Base-by-base conservation (phyloP, 1,140 invertebrate species). In the Mycetomoellerius zeteki region DNA sequence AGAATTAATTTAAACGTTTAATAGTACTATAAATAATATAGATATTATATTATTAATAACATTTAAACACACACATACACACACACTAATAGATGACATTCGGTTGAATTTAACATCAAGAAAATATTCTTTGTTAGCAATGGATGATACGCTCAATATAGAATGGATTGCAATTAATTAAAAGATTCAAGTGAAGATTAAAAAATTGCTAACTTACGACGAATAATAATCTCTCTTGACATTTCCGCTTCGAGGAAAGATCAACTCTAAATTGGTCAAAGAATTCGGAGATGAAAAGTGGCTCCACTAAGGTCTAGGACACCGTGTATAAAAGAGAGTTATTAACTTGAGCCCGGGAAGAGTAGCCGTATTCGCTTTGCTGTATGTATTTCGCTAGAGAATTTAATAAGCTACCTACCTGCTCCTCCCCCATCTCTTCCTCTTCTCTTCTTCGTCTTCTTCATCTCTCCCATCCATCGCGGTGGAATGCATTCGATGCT, bases 321-420 rank as follows among this genome's bases (percentile, higher is more conserved):
- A 60, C 37, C 33, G 52, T 73, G 7, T 72, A 82, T 73, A 82
- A 82, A 21, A 52, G 52, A 27, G 65, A 73, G 54, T 82, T 82
- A 82, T 82, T 82, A 82, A 82, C 67, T 82, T 37, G 27, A 73
- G 21, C 75, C 58, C 19, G 43, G 65, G 14, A 21, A 71, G 56
- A 80, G 77, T 56, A 33, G 67, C 54, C 71, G 33, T 73, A 24
- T 73, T 82, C 80, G 67, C 67, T 82, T 73, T 73, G 43, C 77
- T 69, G 52, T 82, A 73, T 72, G 67, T 37, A 73, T 82, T 82
- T 82, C 24, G 54, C 80, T 82, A 73, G 80, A 82, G 80, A 82
- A 82, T 82, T 82, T 82, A 82, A 82, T 82, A 82, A 82, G 80
- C 60, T 37, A 65, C 50, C 50, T 71, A 33, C 58, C 47, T 64